Evolutionary conservation across 2,113 vertebrate species (phyloP), one percentile per base, ranked within the genome.

Genomic region (Atractosteus spatula): DNA sequence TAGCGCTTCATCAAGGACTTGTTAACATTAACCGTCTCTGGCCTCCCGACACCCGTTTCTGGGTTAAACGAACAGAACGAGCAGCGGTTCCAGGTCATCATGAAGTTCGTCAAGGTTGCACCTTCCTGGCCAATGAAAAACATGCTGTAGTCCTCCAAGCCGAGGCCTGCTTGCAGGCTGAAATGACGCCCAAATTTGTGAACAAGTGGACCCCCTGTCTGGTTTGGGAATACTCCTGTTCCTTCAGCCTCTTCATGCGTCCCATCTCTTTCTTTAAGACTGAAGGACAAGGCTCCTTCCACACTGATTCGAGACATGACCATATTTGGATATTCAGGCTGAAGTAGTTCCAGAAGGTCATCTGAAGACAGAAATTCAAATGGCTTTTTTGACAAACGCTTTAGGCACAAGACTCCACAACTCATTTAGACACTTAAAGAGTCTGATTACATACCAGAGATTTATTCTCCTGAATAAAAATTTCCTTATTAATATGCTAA

Each of bases 1-100:
- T 87, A 94, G 10, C 97, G 92, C 56, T 95, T 95, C 88, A 95
- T 94, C 72, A 97, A 89, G 0, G 94, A 88, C 0, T 91, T 89
- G 82, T 90, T 94, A 66, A 96, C 85, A 0, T 87, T 84, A 6
- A 91, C 69, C 0, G 91, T 90, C 88, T 98, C 95, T 0, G 41
- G 77, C 79, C 93, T 89, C 41, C 91, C 91, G 0, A 62, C 79
- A 54, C 80, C 74, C 0, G 92, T 95, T 16, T 51, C n/a, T 0
- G 97, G 96, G 61, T 96, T 81, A 10, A 95, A 99, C 16, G 96
- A 95, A 70, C 83, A 90, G 81, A 99, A 98, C 0, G 90, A 76
- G 75, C 84, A 94, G 43, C 72, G 85, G 80, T 96, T 94, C 96
- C 95, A 99, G 4, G 94, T 97, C 87, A 99, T 93, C 89, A 98